phyloP scores from a whole-genome alignment of 1,140 invertebrate genomes.

The Sycophila sp. region DNA sequence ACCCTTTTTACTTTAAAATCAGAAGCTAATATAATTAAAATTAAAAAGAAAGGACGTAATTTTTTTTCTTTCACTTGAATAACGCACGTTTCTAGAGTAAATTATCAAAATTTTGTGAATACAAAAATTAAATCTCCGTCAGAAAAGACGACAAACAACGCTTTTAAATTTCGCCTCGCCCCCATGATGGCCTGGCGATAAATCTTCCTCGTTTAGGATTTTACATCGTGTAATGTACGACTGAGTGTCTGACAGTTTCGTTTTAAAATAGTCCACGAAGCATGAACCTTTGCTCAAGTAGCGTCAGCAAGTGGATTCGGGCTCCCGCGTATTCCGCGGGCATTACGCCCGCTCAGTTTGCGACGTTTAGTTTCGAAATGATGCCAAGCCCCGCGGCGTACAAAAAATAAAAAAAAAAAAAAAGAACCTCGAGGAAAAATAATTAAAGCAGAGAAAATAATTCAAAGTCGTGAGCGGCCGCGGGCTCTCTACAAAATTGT shows the following conservation, averaged over 20 bases:
- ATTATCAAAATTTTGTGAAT: too few relatives aligned
- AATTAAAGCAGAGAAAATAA: too few relatives aligned
- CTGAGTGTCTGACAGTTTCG: background rate
- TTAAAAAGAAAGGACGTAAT: too few relatives aligned
- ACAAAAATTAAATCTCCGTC: too few relatives aligned
- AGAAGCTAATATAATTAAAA: too few relatives aligned
- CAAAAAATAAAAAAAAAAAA: background rate
- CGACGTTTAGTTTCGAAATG: constrained; percentile 8
- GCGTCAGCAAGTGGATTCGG: background rate
- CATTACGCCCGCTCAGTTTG: too few relatives aligned
- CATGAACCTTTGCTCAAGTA: constrained; percentile 12
- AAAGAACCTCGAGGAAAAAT: background rate
- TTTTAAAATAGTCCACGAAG: constrained; percentile 11
- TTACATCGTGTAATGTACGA: constrained; percentile 9
- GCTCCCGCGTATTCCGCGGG: background rate
- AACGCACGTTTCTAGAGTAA: too few relatives aligned
- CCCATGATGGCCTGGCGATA: background rate
- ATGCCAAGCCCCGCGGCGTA: background rate
- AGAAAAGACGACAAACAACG: too few relatives aligned
- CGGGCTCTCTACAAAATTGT: too few relatives aligned
- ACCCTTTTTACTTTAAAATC: too few relatives aligned
- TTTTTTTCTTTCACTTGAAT: too few relatives aligned
- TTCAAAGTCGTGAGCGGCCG: too few relatives aligned
- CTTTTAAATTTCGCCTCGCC: background rate
- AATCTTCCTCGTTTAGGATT: constrained; percentile 11